Evolutionary conservation across 2,888 invertebrate species (phyloP).

Genomic region (Pseudanteris insignis): DNA sequence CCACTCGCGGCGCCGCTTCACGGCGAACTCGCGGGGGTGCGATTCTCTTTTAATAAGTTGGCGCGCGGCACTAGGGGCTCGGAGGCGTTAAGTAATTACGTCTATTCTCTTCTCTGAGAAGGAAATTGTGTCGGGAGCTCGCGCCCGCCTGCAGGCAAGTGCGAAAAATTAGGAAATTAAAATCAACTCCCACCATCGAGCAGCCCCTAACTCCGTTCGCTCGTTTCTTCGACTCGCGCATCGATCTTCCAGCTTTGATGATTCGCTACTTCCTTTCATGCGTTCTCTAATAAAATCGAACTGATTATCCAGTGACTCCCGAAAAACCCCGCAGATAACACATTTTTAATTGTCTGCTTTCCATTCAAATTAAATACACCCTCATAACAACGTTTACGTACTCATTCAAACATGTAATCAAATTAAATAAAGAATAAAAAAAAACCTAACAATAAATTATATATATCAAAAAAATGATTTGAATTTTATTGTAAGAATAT

Average conservation of each 20-base stretch:
- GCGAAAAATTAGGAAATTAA: conserved; percentile 66
- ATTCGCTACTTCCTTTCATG: conserved; percentile 30
- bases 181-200: conserved; percentile 58
- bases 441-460: too few relatives aligned
- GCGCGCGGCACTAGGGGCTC: conserved; percentile 50
- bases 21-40: conserved; percentile 52
- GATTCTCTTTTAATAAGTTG: conserved; percentile 65
- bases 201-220: conserved; percentile 36
- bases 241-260: conserved; percentile 37
- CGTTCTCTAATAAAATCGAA: conserved; percentile 41
- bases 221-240: conserved; percentile 38
- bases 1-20: conserved; percentile 47
- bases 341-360: conserved; percentile 41
- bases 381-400: too few relatives aligned
- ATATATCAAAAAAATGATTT: too few relatives aligned
- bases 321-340: conserved; percentile 27
- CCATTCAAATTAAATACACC: conserved; percentile 41
- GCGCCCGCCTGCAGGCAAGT: conserved; percentile 50
- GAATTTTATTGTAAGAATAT: too few relatives aligned
- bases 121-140: conserved; percentile 51
- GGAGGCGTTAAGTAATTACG: conserved; percentile 67
- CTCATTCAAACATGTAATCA: too few relatives aligned
- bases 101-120: conserved; percentile 65
- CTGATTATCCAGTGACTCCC: conserved; percentile 32
- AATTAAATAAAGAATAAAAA: too few relatives aligned